Evolutionary conservation across 53 echinoderm and acorn worm genomes (phyloP).

Genomic region (Antedon mediterranea): DNA sequence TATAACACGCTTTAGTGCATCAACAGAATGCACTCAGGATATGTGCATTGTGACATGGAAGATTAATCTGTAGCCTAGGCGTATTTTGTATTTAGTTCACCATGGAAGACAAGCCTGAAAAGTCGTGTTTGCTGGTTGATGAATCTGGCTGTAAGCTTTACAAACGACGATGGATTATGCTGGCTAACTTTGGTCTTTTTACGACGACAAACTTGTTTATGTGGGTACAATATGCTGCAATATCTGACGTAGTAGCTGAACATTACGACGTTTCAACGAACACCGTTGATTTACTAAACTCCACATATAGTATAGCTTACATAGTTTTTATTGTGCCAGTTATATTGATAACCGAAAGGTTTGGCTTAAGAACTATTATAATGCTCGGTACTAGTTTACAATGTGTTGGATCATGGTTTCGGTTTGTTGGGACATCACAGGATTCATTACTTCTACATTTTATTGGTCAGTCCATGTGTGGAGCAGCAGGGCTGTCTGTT

Average conservation of each 20-base stretch:
- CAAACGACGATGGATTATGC: not conserved
- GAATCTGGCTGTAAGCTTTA: not conserved
- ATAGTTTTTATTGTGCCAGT: not conserved
- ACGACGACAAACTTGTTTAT: not conserved
- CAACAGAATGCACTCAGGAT: no score
- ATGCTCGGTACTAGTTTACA: not conserved
- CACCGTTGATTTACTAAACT: not conserved
- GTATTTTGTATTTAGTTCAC: no score
- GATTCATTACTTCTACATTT: not conserved
- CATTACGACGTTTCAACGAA: not conserved
- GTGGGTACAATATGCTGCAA: not conserved
- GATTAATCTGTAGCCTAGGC: no score
- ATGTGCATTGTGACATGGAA: no score
- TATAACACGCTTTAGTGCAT: no score
- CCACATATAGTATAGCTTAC: not conserved
- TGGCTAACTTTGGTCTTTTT: not conserved
- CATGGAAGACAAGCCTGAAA: no score
- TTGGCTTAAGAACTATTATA: not conserved
- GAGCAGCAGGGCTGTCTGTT: not conserved
- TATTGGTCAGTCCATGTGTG: not conserved
- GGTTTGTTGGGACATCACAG: not conserved
- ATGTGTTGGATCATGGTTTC: not conserved
- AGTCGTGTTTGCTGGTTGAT: no score
- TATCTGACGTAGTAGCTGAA: not conserved
- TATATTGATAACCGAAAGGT: not conserved